Evolutionary conservation across 1,140 invertebrate genomes (phyloP).

Genomic region (Drosophila elegans): DNA sequence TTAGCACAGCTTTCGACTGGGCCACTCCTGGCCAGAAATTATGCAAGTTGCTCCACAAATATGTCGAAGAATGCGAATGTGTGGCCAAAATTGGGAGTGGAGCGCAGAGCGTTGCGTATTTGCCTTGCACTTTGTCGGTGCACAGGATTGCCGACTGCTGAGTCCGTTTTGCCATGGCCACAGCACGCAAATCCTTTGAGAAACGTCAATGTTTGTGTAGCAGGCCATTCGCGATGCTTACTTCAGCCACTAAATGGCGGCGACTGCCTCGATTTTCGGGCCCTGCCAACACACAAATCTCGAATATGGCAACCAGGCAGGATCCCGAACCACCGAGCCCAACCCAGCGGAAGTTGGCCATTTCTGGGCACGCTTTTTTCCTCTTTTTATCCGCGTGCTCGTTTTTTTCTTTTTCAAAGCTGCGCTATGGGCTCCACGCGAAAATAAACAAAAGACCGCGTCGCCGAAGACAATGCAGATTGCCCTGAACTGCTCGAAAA

Average conservation of each 20-base stretch:
- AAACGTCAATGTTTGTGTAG: slow-evolving; percentile 74
- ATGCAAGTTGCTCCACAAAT: slow-evolving; percentile 59
- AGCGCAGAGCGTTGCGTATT: slow-evolving; percentile 51
- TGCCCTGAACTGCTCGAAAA: neutral
- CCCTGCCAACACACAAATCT: slow-evolving; percentile 38
- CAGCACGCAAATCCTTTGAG: slow-evolving; percentile 73
- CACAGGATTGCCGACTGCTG: slow-evolving; percentile 22
- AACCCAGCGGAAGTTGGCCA: slow-evolving; percentile 69
- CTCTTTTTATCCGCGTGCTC: slow-evolving; percentile 54
- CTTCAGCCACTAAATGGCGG: slow-evolving; percentile 53
- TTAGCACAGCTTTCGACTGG: slow-evolving; percentile 23
- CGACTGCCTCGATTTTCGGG: slow-evolving; percentile 47
- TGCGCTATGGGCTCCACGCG: slow-evolving; percentile 38
- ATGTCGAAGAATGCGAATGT: slow-evolving; percentile 45
- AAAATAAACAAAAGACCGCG: slow-evolving; percentile 61
- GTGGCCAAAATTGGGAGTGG: slow-evolving; percentile 18
- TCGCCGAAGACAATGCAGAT: slow-evolving; percentile 49
- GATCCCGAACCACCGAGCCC: slow-evolving; percentile 4
- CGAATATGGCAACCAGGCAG: slow-evolving; percentile 24
- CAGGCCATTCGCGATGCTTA: slow-evolving; percentile 51
- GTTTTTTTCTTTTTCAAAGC: slow-evolving; percentile 73
- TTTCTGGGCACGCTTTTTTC: slow-evolving; percentile 53
- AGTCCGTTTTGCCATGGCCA: slow-evolving; percentile 49
- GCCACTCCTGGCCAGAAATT: slow-evolving; percentile 44
- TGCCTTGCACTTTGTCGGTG: slow-evolving; percentile 71